Evolutionary conservation across 2,113 vertebrate genomes (phyloP).

Genomic region (Vanacampus margaritifer): DNA sequence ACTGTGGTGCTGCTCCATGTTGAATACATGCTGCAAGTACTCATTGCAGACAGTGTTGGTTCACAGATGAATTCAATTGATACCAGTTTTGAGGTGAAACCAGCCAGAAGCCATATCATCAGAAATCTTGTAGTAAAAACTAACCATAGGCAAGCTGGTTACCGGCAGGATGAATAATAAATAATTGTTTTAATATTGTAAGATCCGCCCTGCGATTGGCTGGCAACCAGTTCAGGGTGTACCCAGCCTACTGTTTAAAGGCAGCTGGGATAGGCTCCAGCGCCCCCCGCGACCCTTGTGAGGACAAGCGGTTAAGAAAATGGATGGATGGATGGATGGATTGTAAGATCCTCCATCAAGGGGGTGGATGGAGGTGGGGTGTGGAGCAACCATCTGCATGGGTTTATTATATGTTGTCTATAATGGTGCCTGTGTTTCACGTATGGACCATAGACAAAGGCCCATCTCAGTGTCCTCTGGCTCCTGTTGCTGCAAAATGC

Average conservation of each 20-base stretch:
- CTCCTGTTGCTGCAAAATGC: conserved; percentile 6
- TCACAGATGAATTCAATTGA: not conserved
- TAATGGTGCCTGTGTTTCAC: conserved; percentile 9
- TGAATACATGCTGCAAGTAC: not conserved
- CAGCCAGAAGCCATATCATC: too few species aligned
- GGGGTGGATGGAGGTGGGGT: conserved; percentile 1
- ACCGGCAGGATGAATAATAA: too few species aligned
- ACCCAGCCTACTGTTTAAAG: too few species aligned
- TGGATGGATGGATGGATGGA: too few species aligned
- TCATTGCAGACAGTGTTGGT: too few species aligned
- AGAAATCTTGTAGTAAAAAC: not conserved
- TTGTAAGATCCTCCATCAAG: conserved; percentile 15
- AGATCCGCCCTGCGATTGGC: too few species aligned
- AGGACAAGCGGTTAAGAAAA: too few species aligned
- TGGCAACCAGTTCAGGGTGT: too few species aligned
- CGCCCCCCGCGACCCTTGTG: too few species aligned
- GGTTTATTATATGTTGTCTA: conserved; percentile 9
- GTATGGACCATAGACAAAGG: conserved; percentile 11
- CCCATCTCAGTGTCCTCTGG: conserved; percentile 4
- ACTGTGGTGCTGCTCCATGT: not conserved
- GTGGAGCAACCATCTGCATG: conserved; percentile 36
- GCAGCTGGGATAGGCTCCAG: too few species aligned
- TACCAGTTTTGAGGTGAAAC: not conserved
- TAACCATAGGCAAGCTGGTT: not conserved
- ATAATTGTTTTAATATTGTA: too few species aligned